Conservation (phyloP, 2,888 invertebrate genomes). For the Heliconius sara region DNA sequence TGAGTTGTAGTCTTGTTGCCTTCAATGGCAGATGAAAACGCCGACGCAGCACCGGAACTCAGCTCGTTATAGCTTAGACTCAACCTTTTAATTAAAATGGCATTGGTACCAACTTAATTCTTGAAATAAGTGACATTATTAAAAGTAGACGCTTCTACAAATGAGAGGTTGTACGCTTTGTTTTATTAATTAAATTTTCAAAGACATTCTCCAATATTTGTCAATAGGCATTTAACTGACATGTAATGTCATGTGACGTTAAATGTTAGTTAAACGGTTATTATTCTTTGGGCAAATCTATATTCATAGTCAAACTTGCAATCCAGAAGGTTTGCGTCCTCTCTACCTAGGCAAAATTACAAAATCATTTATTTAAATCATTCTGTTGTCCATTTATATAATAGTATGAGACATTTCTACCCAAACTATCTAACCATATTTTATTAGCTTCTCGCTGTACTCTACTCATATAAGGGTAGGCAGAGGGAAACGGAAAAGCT, state of each 20-base stretch:
- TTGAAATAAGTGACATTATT: conserved; percentile 22
- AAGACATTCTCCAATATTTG: no score
- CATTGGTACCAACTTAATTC: conserved; percentile 24
- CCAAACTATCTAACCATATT: background rate
- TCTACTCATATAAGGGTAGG: background rate
- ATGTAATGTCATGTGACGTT: background rate
- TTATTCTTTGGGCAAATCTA: background rate
- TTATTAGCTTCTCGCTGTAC: no score
- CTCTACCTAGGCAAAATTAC: no score
- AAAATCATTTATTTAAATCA: no score
- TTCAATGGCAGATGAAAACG: conserved; percentile 47
- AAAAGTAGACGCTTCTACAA: background rate
- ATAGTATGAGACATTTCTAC: no score
- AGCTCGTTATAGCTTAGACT: conserved; percentile 47
- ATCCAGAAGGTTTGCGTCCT: background rate
- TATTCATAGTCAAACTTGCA: background rate
- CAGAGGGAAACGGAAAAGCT: background rate
- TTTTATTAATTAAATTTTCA: background rate
- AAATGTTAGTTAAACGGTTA: background rate
- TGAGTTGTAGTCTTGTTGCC: conserved; percentile 54
- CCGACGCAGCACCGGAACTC: conserved; percentile 40
- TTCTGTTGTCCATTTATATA: no score
- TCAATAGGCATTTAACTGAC: background rate
- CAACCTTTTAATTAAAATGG: conserved; percentile 41
- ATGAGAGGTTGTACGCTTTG: background rate